Evolutionary conservation across 35 echinoderm and acorn worm species (phyloP).

Genomic region (Strongylocentrotus purpuratus): DNA sequence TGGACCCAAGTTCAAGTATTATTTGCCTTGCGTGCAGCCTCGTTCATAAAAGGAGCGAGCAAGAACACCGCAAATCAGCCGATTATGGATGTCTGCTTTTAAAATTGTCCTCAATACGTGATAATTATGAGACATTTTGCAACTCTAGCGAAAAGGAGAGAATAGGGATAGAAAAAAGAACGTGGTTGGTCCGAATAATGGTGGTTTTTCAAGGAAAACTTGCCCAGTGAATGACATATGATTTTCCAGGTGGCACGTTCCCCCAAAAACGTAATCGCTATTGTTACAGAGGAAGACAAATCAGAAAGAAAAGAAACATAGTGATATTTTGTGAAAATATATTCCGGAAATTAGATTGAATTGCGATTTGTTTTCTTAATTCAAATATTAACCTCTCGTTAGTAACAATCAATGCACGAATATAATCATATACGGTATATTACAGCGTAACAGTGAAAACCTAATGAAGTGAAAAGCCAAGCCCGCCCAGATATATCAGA

Average conservation of each 20-base stretch:
- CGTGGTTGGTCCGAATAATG: neutral
- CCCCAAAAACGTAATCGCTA: neutral
- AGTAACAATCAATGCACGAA: neutral
- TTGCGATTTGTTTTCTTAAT: neutral
- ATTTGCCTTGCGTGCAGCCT: neutral
- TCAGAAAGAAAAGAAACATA: neutral
- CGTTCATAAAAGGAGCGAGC: neutral
- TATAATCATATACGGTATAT: neutral
- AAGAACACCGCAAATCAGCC: neutral
- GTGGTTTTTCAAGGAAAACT: neutral
- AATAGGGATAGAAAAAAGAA: neutral
- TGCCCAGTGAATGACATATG: neutral
- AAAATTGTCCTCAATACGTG: neutral
- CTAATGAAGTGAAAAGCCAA: neutral
- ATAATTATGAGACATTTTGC: constrained; percentile 11
- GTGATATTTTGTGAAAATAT: neutral
- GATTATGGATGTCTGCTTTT: constrained; percentile 9
- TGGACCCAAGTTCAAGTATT: neutral
- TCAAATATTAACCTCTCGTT: neutral
- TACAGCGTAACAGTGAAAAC: neutral
- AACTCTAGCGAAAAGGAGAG: neutral
- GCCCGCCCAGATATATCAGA: neutral
- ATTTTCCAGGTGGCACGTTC: neutral
- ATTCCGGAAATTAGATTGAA: neutral
- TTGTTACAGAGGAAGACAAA: neutral